A percentile compares a stretch with the other conserved stretches of the same genome.
These are phyloP conservation scores for Eucera pruinosa DNA, from an alignment of 2,888 invertebrate genomes.

Conservation along the genomic window DNA sequence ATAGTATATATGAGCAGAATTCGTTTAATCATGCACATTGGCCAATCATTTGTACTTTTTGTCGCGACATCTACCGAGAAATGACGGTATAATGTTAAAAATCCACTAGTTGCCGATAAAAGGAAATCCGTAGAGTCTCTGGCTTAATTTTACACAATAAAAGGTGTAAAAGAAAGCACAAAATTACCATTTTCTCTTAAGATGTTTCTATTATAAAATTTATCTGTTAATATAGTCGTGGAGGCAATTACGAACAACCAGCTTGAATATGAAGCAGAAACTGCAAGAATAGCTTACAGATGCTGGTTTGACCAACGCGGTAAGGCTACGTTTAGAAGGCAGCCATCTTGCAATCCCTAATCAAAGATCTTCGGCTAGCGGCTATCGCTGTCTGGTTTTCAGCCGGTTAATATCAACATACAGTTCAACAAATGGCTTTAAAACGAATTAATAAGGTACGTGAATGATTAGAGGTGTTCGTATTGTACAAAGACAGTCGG, in stretches of 20 bases:
- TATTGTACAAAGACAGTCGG: constrained; percentile 58
- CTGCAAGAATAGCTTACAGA: constrained; percentile 57
- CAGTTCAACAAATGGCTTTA: constrained; percentile 91
- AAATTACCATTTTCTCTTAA: background rate
- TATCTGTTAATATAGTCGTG: constrained; percentile 32
- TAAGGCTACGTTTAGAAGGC: constrained; percentile 92
- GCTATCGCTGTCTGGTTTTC: constrained; percentile 92
- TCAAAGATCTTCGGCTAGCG: constrained; percentile 93
- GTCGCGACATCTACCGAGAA: constrained; percentile 68
- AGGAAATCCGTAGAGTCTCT: constrained; percentile 79
- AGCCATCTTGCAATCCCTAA: constrained; percentile 95
- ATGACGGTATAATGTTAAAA: constrained; percentile 65
- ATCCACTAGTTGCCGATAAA: constrained; percentile 78
- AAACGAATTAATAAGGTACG: constrained; percentile 98
- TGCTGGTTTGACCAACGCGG: constrained; percentile 87
- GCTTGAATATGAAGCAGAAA: background rate
- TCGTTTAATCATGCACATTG: constrained; percentile 49
- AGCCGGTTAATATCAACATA: constrained; percentile 89
- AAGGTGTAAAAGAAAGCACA: constrained; percentile 25
- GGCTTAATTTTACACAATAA: constrained; percentile 59
- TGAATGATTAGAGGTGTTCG: constrained; percentile 82
- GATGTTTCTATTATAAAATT: constrained; percentile 40
- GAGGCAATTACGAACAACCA: background rate
- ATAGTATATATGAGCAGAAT: constrained; percentile 21
- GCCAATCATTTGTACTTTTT: constrained; percentile 38